Conservation (phyloP, 2,113 vertebrate species). For the Elephantulus edwardii region DNA sequence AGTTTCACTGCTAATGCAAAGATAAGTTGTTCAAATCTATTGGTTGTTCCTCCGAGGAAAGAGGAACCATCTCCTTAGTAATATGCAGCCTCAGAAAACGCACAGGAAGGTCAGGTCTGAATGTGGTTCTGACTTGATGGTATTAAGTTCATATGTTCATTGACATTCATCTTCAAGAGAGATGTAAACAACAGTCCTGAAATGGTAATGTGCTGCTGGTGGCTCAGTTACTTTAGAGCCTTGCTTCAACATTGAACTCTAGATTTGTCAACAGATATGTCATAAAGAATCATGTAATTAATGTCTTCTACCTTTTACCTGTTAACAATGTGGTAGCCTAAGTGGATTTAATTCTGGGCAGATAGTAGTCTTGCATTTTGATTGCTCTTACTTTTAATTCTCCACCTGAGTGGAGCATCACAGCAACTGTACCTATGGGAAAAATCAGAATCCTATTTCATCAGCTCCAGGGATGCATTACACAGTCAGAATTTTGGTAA, state of each 20-base stretch:
- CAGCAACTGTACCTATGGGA: background rate
- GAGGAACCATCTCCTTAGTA: no score
- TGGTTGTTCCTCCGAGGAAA: no score
- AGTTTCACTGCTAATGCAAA: no score
- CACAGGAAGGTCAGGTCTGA: no score
- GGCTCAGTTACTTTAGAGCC: background rate
- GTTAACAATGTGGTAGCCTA: background rate
- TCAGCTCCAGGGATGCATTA: background rate
- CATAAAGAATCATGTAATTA: background rate
- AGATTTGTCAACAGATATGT: background rate
- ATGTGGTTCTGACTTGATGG: no score
- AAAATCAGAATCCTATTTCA: background rate
- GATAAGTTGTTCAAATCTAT: no score
- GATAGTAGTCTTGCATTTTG: background rate
- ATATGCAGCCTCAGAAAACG: no score
- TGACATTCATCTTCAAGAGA: no score
- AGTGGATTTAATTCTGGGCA: background rate
- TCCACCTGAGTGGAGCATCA: background rate
- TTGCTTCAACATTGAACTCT: background rate
- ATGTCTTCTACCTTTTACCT: background rate
- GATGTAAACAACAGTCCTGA: no score
- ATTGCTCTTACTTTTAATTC: background rate
- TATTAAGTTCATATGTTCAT: no score
- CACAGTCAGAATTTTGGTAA: background rate
- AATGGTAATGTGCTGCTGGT: no score